Conservation (phyloP, 2,113 vertebrate genomes). For the Regulus satrapa region DNA sequence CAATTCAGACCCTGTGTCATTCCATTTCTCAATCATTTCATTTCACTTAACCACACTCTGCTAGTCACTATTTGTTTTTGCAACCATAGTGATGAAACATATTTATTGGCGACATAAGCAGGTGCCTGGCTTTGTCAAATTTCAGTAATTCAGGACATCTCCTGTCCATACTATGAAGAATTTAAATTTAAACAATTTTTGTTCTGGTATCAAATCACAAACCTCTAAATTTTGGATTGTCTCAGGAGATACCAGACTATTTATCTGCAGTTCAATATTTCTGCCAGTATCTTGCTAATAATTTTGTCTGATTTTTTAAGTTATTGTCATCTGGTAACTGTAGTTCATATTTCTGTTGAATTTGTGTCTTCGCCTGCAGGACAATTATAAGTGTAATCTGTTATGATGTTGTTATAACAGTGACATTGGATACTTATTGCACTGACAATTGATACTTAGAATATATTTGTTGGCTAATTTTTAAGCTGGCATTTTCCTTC, state of each 20-base stretch:
- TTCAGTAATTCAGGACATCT: neutral
- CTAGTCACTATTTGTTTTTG: constrained; percentile 20
- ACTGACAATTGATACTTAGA: neutral
- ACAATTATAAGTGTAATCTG: neutral
- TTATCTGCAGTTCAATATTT: neutral
- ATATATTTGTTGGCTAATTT: neutral
- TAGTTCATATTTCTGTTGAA: neutral
- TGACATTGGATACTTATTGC: neutral
- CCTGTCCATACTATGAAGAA: neutral
- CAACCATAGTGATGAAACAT: constrained; percentile 35
- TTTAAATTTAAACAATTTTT: neutral
- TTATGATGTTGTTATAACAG: neutral
- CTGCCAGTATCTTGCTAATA: neutral
- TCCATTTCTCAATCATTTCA: constrained; percentile 42
- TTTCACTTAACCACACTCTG: constrained; percentile 32
- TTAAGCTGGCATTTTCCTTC: neutral
- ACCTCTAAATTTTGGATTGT: neutral
- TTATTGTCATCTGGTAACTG: neutral
- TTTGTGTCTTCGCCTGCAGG: neutral
- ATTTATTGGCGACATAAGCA: constrained; percentile 11
- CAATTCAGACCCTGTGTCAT: constrained; percentile 19
- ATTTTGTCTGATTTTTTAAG: neutral
- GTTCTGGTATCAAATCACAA: neutral
- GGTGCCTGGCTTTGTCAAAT: constrained; percentile 22
- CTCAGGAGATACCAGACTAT: neutral